These are phyloP conservation scores for Aegotheles bennettii DNA, from an alignment of 2,113 vertebrate species.

Conservation along the genomic window DNA sequence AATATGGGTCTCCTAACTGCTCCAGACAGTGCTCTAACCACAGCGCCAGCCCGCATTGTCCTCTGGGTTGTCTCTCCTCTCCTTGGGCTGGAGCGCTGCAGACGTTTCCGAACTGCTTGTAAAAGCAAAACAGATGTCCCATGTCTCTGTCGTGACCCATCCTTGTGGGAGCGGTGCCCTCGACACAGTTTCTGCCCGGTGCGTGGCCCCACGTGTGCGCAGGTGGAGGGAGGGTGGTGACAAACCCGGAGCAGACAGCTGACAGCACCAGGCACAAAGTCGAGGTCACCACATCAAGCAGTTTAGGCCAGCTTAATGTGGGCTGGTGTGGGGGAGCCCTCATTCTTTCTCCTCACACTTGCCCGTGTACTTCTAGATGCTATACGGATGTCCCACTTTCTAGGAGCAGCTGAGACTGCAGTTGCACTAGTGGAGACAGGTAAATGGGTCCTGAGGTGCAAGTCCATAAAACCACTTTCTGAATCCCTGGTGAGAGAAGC, in stretches of 20 bases:
- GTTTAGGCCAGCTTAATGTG: fast-evolving
- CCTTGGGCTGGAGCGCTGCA: neutral
- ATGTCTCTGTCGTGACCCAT: neutral
- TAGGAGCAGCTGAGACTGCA: neutral
- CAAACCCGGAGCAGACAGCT: fast-evolving
- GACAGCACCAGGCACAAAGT: fast-evolving
- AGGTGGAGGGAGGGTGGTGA: neutral
- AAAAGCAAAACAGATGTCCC: neutral
- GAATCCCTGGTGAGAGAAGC: neutral
- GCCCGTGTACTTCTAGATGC: fast-evolving
- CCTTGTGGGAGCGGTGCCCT: neutral
- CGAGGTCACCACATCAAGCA: fast-evolving
- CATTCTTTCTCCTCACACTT: neutral
- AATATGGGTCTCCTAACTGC: neutral
- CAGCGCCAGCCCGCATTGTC: neutral
- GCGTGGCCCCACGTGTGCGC: fast-evolving
- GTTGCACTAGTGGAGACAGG: neutral
- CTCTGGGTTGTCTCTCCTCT: neutral
- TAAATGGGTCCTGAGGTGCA: neutral
- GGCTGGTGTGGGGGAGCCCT: neutral
- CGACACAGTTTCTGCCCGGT: neutral
- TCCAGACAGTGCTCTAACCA: neutral
- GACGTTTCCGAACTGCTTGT: neutral
- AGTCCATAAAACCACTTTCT: neutral
- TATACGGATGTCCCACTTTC: fast-evolving